A percentile compares a stretch with the other conserved stretches of the same genome.
Conservation (phyloP, 2,888 invertebrate genomes). For the Diadromus collaris region DNA sequence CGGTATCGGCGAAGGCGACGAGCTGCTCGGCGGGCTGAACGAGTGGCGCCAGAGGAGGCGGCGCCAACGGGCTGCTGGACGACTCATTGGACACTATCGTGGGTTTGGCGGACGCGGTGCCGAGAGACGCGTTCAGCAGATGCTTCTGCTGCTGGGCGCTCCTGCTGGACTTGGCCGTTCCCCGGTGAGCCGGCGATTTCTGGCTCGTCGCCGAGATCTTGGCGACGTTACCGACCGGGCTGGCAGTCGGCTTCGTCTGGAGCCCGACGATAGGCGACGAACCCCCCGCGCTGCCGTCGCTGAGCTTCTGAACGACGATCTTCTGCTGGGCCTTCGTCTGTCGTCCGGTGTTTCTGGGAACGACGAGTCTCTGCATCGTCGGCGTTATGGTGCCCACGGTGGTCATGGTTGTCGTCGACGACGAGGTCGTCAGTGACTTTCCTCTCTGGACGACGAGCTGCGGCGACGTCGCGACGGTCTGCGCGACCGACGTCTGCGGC, state of each 20-base stretch:
- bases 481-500: constrained; percentile 55
- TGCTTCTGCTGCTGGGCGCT: constrained; percentile 65
- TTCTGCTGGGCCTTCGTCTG: constrained; percentile 71
- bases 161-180: constrained; percentile 49
- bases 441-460: constrained; percentile 66
- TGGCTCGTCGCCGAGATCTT: constrained; percentile 57
- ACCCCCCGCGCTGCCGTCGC: not conserved
- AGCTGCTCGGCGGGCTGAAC: constrained; percentile 68
- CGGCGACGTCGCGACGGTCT: constrained; percentile 19
- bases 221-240: constrained; percentile 54
- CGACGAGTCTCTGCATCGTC: constrained; percentile 65
- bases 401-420: constrained; percentile 36
- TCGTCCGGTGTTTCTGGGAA: constrained; percentile 65
- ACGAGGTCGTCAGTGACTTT: constrained; percentile 56
- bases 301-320: constrained; percentile 63
- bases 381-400: constrained; percentile 32
- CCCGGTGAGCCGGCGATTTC: constrained; percentile 31
- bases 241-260: constrained; percentile 41
- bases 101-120: constrained; percentile 52
- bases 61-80: not conserved
- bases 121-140: constrained; percentile 67
- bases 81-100: constrained; percentile 29
- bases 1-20: constrained; percentile 20
- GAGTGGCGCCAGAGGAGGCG: constrained; percentile 45
- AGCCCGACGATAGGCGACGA: constrained; percentile 24